Evolutionary conservation across 2,113 vertebrate genomes (phyloP), one percentile per base, ranked within the genome.

Genomic region (Turnix velox): DNA sequence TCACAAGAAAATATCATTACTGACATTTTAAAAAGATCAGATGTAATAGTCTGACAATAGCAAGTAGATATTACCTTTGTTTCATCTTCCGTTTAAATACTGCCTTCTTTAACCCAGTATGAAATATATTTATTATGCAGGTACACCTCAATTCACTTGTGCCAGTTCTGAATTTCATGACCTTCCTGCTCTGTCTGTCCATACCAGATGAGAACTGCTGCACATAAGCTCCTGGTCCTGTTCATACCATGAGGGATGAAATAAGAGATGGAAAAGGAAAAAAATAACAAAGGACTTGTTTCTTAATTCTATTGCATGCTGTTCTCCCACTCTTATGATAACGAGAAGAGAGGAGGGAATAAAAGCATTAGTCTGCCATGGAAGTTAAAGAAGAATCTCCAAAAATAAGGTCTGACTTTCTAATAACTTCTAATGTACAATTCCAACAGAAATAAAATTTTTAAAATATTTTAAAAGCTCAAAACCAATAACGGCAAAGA

Each of bases 21-120:
- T 88, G 91, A 93, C 67, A 90, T 88, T 94, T 94, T 86, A 13
- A 88, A 93, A 95, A 80, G 72, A 93, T 77, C 75, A 81, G 24
- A 20, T 66, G 3, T 66, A 90, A 90, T 54, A 84, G 59, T 80
- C 59, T 85, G 71, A 90, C 78, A 54, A n/a, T 19, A 90, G 35
- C 33, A 81, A 69, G 55, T 46, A 79, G 1, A 5, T 30, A 68
- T 85, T 88, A 48, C 13, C 40, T 57, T 83, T 66, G 13, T 79
- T 79, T 91, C 79, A 92, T 37, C 31, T 85, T 76, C 54, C 4
- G 1, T 57, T 92, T 79, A 87, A 88, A 59, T 59, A 58, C 14
- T 84, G 19, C 4, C 17, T 72, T 30, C 76, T 69, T 48, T 74
- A 73, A 58, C 30, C 3, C 35, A 35, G 16, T 35, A 33, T 14